Evolutionary conservation across 2,797 vertebrate genomes (phyloP).

Genomic region (Centroberyx gerrardi): DNA sequence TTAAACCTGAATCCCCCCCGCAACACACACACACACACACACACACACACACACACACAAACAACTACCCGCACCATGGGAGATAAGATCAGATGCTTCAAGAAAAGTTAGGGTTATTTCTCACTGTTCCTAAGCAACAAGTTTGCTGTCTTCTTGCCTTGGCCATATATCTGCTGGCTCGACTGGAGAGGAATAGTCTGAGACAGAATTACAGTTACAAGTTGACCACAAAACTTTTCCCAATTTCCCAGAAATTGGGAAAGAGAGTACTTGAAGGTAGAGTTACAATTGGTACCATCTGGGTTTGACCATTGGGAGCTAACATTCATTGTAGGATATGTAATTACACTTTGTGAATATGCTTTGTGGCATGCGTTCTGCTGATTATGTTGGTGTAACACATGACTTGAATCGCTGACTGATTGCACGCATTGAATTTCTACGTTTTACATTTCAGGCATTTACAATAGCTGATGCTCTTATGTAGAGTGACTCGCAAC

Average conservation of each 20-base stretch:
- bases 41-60: constrained; percentile 36
- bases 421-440: too few relatives aligned
- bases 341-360: too few relatives aligned
- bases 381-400: too few relatives aligned
- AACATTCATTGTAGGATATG: too few relatives aligned
- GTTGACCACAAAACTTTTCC: constrained; percentile 62
- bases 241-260: constrained; percentile 38
- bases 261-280: constrained; percentile 11
- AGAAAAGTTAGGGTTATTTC: constrained; percentile 82
- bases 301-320: background rate
- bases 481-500: too few relatives aligned
- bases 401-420: too few relatives aligned
- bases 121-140: constrained; percentile 85
- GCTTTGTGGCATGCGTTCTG: background rate
- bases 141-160: constrained; percentile 71
- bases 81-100: constrained; percentile 81
- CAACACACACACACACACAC: constrained; percentile 24
- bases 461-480: too few relatives aligned
- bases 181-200: constrained; percentile 66
- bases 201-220: constrained; percentile 60
- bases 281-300: constrained; percentile 16
- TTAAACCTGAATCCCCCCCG: constrained; percentile 73
- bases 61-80: constrained; percentile 61
- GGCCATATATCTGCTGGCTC: constrained; percentile 44
- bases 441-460: too few relatives aligned